phyloP scores from a whole-genome alignment of 2,797 vertebrate species.

The Lerista edwardsae region DNA sequence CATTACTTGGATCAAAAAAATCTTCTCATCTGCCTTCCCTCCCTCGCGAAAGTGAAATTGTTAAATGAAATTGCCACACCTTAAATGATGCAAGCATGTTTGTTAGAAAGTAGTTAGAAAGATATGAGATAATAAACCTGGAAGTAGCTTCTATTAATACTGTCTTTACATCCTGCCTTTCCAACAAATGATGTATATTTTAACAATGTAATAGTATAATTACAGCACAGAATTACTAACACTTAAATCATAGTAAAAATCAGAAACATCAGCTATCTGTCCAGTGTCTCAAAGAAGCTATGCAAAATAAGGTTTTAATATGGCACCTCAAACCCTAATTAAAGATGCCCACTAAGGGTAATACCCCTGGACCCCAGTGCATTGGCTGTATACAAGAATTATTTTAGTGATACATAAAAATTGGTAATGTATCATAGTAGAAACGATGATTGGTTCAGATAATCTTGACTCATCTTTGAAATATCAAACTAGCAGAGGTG shows the following conservation, averaged over 20 bases:
- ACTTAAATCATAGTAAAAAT: background rate
- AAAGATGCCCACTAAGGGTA: background rate
- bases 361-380: no score
- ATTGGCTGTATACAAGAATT: no score
- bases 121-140: no score
- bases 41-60: background rate
- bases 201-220: background rate
- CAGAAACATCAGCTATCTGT: background rate
- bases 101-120: background rate
- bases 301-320: background rate
- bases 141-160: no score
- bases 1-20: background rate
- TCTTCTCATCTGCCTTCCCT: no score
- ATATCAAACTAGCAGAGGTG: no score
- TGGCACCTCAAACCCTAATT: background rate
- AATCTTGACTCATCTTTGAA: no score
- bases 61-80: background rate
- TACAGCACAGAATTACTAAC: background rate
- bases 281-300: no score
- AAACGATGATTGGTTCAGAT: no score
- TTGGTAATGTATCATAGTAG: no score
- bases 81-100: background rate
- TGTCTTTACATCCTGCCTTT: background rate
- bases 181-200: no score
- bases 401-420: no score